Conservation (phyloP, 2,888 invertebrate species). For the Hirtodrosophila histrioides region DNA sequence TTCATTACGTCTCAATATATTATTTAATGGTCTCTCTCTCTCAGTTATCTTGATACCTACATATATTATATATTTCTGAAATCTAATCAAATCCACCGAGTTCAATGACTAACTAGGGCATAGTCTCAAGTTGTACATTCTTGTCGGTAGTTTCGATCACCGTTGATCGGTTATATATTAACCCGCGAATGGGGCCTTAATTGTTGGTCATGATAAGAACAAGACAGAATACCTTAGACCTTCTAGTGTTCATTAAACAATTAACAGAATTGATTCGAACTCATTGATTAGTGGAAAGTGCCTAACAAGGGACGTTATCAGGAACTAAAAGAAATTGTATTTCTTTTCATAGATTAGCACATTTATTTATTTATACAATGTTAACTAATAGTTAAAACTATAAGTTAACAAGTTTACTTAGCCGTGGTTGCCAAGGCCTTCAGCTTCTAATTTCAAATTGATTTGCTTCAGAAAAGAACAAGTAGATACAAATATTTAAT, state of each 20-base stretch:
- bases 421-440: no score
- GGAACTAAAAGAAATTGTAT: no score
- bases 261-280: not conserved
- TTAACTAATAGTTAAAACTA: no score
- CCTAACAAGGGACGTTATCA: not conserved
- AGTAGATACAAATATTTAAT: no score
- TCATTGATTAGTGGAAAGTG: not conserved
- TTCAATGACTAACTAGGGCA: conserved; percentile 22
- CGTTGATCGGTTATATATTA: conserved; percentile 10
- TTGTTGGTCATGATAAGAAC: conserved; percentile 15
- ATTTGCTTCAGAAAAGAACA: no score
- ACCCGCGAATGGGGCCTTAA: conserved; percentile 56
- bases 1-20: not conserved
- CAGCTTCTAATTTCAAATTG: no score
- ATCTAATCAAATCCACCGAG: conserved; percentile 13
- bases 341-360: no score
- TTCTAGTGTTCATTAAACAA: conserved; percentile 19
- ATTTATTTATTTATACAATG: no score
- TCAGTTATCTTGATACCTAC: not conserved
- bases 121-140: not conserved
- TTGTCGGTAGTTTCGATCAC: conserved; percentile 1
- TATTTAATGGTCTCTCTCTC: not conserved
- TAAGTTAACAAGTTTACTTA: no score
- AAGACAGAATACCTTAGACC: conserved; percentile 15
- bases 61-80: not conserved